Evolutionary conservation across 2,888 invertebrate genomes (phyloP), one percentile per base, ranked within the genome.

Genomic region (Pyralis farinalis): DNA sequence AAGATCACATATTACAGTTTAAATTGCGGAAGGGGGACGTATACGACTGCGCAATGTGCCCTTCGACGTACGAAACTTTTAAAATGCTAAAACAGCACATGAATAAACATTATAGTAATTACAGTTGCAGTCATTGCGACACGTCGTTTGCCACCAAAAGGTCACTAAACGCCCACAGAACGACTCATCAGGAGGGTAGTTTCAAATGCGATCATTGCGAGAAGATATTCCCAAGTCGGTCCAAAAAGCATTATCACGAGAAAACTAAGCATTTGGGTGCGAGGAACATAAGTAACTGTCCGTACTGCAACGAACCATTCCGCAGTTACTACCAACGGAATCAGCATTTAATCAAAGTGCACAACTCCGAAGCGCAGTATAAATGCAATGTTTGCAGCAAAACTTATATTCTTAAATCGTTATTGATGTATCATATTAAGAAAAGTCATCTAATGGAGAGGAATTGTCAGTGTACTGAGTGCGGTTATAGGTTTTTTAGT

Each of bases 401-500:
- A 12, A 47, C 67, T 0, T 87, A 76, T 40, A 63, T 85, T 1
- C 20, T 84, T 0, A 86, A 84, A 20, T 78, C 81, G 1, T 54
- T 86, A 6, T 41, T 86, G 0, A 86, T 81, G 80, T 70, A 64
- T 44, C 86, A 86, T 58, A 82, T 85, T 12, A 85, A 84, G 41
- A 80, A 79, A 32, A 70, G 71, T 32, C 90, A 90, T 54, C 61
- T 90, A n/a, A 86, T 84, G 82, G 87, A 87, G 38, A 49, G 74
- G 1, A 81, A 89, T 10, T 86, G 76, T 41, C 84, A 84, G 34
- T 91, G 91, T 16, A 75, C 79, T 0, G 82, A 90, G 12, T 91
- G 91, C 39, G 90, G 87, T 0, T 84, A 76, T 31, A 64, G 81
- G 34, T 91, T 91, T 40, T 90, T 90, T 48, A 89, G 87, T 40